These are phyloP conservation scores for Dyspetes luteomarginatus DNA, from an alignment of 2,888 invertebrate species.

Conservation along the genomic window DNA sequence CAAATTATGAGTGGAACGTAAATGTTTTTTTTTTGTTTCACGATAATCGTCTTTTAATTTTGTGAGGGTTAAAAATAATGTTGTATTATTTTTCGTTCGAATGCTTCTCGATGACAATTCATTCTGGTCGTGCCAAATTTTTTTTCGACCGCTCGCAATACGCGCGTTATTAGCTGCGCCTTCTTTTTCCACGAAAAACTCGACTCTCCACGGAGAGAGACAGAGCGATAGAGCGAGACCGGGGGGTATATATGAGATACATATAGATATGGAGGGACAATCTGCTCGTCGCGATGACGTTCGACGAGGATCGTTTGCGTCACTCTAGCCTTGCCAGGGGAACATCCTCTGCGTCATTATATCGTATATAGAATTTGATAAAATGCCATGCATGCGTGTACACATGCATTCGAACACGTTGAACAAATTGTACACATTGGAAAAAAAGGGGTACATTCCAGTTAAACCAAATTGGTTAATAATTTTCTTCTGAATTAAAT, in stretches of 20 bases:
- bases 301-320: conserved; percentile 58
- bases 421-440: conserved; percentile 18
- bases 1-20: too few relatives aligned
- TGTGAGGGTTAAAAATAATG: too few relatives aligned
- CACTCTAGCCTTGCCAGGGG: conserved; percentile 37
- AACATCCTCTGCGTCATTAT: conserved; percentile 57
- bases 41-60: too few relatives aligned
- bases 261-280: neutral
- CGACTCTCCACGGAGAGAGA: neutral
- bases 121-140: neutral
- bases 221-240: neutral
- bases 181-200: neutral
- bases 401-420: neutral
- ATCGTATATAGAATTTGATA: conserved; percentile 36
- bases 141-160: neutral
- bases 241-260: neutral
- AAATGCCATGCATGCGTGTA: conserved; percentile 25
- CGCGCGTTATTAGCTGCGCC: neutral
- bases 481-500: too few relatives aligned
- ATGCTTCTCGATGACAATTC: neutral
- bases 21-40: neutral
- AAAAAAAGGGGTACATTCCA: too few relatives aligned
- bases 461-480: too few relatives aligned
- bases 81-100: too few relatives aligned
- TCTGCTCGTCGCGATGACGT: conserved; percentile 47